Evolutionary conservation across 2,113 vertebrate genomes (phyloP), one percentile per base, ranked within the genome.

Genomic region (Forbesichthys papilliferus): DNA sequence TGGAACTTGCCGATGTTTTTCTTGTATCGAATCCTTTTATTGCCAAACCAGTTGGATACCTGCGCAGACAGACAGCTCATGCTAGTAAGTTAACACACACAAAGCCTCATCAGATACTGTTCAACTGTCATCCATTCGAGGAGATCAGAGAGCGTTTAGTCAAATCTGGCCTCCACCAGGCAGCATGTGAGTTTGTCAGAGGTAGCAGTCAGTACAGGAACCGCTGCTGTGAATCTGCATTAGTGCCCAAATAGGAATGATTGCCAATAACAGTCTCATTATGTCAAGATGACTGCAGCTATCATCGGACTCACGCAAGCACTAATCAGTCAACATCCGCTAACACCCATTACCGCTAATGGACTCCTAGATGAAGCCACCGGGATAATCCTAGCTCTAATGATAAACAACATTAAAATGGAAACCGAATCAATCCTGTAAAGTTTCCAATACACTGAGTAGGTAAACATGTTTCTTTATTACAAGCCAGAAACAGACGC

Each of bases 1-100:
- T 99, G 97, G 92, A 99, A 99, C 94, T 99, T 99, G 93, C 97
- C 97, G 93, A 99, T 99, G 96, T 99, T 99, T 94, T 99, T 99
- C 96, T 99, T 99, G 95, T 99, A 99, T 92, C 97, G 95, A 95
- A 99, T 99, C 95, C 97, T 94, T 92, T 99, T 99, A 95, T 99
- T 99, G 93, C 97, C 97, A 92, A 98, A 99, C 97, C 97, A 99
- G 96, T 99, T 99, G 93, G 97, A 99, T 93, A 99, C 97, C 97
- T 99, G 89, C 77, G 87, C 84, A 87, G 69, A 84, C 57, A 85
- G 80, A 87, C 53, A n/a, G n/a, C 5, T 6, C 16, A 33, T 14
- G 33, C n/a, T 16, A 54, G 33, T 11, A 57, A 57, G 27, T 16
- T 3, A 3, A 18, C 18, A 57, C 53, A 14, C 5, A 14, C 12